A percentile compares a stretch with the other conserved stretches of the same genome.
Conservation (phyloP, 1,140 invertebrate species). For the Papilio polytes region DNA sequence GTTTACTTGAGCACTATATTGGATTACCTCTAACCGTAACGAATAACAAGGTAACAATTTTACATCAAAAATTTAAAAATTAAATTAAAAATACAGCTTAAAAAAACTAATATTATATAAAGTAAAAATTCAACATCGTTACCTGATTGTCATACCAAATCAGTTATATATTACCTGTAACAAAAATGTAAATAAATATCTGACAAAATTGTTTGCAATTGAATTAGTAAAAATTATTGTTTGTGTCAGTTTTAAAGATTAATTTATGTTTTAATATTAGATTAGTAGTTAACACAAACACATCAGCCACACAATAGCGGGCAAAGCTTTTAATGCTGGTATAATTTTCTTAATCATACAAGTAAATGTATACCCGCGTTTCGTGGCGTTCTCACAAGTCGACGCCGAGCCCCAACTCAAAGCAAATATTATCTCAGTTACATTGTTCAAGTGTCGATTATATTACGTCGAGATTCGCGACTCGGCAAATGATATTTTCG, state of each 20-base stretch:
- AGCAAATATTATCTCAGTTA: constrained; percentile 44
- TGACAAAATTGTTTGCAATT: neutral
- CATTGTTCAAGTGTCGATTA: constrained; percentile 46
- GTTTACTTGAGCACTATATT: neutral
- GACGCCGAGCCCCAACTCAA: constrained; percentile 41
- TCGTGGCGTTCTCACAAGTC: constrained; percentile 36
- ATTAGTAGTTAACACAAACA: constrained; percentile 31
- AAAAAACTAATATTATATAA: too few relatives aligned
- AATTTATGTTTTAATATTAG: neutral
- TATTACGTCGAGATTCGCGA: constrained; percentile 40
- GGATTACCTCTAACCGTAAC: neutral
- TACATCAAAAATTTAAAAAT: too few relatives aligned
- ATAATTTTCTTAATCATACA: constrained; percentile 47
- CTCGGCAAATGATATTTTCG: constrained; percentile 35
- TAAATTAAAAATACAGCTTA: too few relatives aligned
- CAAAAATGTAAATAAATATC: neutral
- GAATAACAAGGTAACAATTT: neutral
- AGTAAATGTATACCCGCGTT: constrained; percentile 42
- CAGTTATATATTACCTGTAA: neutral
- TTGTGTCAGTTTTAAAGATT: neutral
- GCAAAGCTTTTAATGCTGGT: constrained; percentile 43
- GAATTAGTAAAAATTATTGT: neutral
- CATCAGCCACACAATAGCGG: constrained; percentile 39
- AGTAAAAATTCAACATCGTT: neutral
- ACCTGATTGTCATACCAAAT: neutral